Conservation (phyloP, 2,888 invertebrate species). For the Heliconius ismenius region DNA sequence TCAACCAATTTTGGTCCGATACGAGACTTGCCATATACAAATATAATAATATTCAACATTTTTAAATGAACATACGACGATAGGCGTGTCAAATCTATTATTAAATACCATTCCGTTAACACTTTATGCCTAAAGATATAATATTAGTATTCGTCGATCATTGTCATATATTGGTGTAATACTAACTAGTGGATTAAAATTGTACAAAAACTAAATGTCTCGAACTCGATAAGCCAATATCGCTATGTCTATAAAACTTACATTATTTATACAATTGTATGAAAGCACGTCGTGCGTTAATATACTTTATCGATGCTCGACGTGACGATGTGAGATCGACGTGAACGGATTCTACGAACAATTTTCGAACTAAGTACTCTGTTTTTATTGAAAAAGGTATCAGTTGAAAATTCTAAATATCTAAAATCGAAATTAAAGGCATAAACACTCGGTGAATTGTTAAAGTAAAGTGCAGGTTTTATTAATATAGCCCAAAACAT, state of each 20-base stretch:
- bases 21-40: constrained; percentile 23
- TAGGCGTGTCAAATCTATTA: constrained; percentile 42
- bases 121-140: constrained; percentile 48
- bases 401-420: constrained; percentile 41
- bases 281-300: constrained; percentile 24
- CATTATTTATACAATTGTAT: constrained; percentile 65
- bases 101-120: constrained; percentile 55
- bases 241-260: constrained; percentile 70
- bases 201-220: constrained; percentile 78
- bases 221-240: constrained; percentile 66
- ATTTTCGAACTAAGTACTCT: constrained; percentile 43
- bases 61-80: constrained; percentile 32
- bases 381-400: constrained; percentile 46
- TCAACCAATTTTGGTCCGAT: constrained; percentile 26
- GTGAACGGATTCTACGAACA: constrained; percentile 32
- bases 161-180: constrained; percentile 52
- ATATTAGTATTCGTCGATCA: constrained; percentile 36
- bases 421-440: constrained; percentile 8
- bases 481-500: constrained; percentile 9
- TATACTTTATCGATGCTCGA: constrained; percentile 24
- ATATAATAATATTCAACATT: constrained; percentile 26
- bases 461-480: constrained; percentile 16
- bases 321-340: constrained; percentile 42
- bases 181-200: constrained; percentile 71
- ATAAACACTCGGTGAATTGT: constrained; percentile 4